phyloP scores from a whole-genome alignment of 1,140 invertebrate genomes.

The Conus betulinus region DNA sequence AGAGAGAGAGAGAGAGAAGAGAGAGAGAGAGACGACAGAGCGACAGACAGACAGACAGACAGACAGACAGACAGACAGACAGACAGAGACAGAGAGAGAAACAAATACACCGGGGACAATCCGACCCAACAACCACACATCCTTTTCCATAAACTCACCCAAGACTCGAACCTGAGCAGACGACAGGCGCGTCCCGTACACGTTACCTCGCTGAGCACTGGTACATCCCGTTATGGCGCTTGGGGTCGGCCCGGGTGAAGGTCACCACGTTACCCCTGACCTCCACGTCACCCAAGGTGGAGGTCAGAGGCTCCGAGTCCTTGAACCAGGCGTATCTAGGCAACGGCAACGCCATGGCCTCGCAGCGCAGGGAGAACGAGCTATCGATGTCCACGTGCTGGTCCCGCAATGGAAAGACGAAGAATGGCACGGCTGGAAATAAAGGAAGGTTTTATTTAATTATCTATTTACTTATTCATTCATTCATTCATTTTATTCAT shows the following conservation, averaged over 20 bases:
- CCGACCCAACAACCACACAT: too few species aligned
- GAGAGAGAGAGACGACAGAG: background rate
- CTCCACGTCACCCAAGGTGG: conserved; percentile 75
- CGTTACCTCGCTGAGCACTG: conserved; percentile 94
- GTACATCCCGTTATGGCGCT: conserved; percentile 93
- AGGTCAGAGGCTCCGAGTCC: conserved; percentile 80
- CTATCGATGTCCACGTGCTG: conserved; percentile 90
- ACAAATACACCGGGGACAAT: background rate
- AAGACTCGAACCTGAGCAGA: conserved; percentile 91
- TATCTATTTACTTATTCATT: too few species aligned
- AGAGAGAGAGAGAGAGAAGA: too few species aligned
- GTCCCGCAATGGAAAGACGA: conserved; percentile 91
- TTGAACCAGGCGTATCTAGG: conserved; percentile 95
- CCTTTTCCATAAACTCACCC: conserved; percentile 37
- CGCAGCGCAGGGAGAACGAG: conserved; percentile 93
- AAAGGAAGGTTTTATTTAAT: conserved; percentile 35
- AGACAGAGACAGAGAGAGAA: background rate
- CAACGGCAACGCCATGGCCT: conserved; percentile 94
- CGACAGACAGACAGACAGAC: too few species aligned
- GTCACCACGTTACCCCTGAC: conserved; percentile 58
- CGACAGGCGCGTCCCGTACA: conserved; percentile 89
- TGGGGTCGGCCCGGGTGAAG: conserved; percentile 47
- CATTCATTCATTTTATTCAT: background rate
- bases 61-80: background rate
- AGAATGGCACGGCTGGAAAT: conserved; percentile 88